Conservation (phyloP, 2,113 vertebrate species). For the Meriones unguiculatus region DNA sequence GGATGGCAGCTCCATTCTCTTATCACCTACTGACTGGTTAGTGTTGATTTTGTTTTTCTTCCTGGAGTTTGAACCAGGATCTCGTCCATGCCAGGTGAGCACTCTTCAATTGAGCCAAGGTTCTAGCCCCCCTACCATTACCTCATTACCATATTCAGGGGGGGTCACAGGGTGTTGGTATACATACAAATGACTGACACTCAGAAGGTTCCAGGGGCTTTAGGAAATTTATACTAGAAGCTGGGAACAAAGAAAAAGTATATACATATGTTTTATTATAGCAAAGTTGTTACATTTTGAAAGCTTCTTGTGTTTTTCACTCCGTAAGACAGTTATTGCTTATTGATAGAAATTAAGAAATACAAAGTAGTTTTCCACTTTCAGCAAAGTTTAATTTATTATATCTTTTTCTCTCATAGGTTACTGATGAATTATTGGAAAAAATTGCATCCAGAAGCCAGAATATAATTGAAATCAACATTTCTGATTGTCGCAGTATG, state of each 20-base stretch:
- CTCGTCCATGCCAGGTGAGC: not conserved
- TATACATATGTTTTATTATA: not conserved
- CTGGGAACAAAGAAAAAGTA: constrained; percentile 5
- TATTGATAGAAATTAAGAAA: not conserved
- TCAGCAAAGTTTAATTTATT: constrained; percentile 52
- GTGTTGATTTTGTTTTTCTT: not conserved
- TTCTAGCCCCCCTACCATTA: not conserved
- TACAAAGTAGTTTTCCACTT: not conserved
- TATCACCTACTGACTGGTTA: not conserved
- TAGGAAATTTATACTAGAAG: not conserved
- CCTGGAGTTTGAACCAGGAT: not conserved
- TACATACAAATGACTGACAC: not conserved
- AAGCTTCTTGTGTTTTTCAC: constrained; percentile 29
- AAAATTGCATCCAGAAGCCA: constrained; percentile 97
- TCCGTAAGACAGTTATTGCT: constrained; percentile 1
- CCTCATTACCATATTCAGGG: not conserved
- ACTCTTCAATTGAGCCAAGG: too few species aligned
- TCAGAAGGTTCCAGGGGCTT: constrained; percentile 14
- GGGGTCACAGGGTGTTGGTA: not conserved
- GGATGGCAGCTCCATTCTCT: not conserved
- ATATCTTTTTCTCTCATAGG: constrained; percentile 85
- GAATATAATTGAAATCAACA: constrained; percentile 98
- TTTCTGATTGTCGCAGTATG: constrained; percentile 97
- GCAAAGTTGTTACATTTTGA: not conserved
- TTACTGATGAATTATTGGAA: constrained; percentile 96